Base-by-base conservation (phyloP, 2,113 vertebrate species). In the Athene noctua region DNA sequence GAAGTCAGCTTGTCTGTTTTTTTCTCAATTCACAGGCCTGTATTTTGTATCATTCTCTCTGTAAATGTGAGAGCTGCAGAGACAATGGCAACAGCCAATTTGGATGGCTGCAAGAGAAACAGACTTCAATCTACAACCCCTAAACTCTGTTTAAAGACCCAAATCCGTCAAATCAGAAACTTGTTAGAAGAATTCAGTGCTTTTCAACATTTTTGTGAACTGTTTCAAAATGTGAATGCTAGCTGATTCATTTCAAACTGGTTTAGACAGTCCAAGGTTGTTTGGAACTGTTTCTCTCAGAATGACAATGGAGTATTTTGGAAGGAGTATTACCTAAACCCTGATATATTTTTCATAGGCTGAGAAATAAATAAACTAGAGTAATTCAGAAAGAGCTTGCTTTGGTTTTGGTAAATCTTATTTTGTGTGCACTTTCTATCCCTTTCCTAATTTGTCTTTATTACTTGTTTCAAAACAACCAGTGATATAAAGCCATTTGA, bases 151-250 rank as follows among this genome's bases (percentile, higher is more conserved):
- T 12, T 46, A 75, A 91, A 91, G 80, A 91, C 78, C 27, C 49
- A 84, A 91, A 92, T 81, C 52, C 3, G 0, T 82, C 87, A 91
- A 91, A 91, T 61, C 32, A 87, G 78, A 95, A 85, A 55, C 57
- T 42, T 75, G 10, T 44, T 65, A 71, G 57, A 94, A 90, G 36
- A 92, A 96, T 72, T 82, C 46, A 70, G 27, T 70, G 78, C 46
- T 58, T 82, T 61, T 91, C 84, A 94, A 81, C 44, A 36, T 85
- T 87, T 91, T 32, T 74, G 54, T 88, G 74, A 97, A 73, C 54
- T 85, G 30, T 82, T 96, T 61, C 80, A 96, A 91, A 96, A 85
- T 65, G 17, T 87, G 74, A 88, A 77, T 68, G 38, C 17, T 67
- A 84, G 26, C 38, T 93, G 74, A 93, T 77, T 87, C 3, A 77